Conservation (phyloP, 2,797 vertebrate genomes). For the Dipus sagitta region DNA sequence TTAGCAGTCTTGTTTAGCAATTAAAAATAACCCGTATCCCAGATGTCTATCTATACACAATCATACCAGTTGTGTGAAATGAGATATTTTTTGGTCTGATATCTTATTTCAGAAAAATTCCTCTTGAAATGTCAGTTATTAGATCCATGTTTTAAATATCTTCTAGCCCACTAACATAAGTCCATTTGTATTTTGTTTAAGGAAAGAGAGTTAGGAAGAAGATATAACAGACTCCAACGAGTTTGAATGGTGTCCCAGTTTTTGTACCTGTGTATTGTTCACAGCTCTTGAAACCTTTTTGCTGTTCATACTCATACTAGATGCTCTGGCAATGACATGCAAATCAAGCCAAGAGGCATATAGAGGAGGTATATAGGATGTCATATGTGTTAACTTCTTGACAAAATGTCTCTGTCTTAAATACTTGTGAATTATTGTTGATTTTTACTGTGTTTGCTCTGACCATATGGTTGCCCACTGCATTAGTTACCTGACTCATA, state of each 20-base stretch:
- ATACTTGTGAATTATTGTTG: conserved; percentile 33
- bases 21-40: conserved; percentile 16
- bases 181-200: neutral
- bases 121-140: conserved; percentile 30
- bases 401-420: neutral
- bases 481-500: no score
- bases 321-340: neutral
- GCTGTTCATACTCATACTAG: neutral
- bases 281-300: conserved; percentile 1
- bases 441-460: neutral
- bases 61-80: neutral
- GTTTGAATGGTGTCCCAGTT: neutral
- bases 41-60: neutral
- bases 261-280: neutral
- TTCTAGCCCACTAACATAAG: neutral
- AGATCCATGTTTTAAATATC: conserved; percentile 21
- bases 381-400: neutral
- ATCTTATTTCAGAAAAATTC: neutral
- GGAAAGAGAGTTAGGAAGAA: neutral
- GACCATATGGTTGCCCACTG: neutral
- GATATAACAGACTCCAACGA: neutral
- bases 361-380: neutral
- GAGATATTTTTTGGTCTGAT: neutral
- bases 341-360: neutral
- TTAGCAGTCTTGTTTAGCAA: neutral